Evolutionary conservation across 1,140 invertebrate genomes (phyloP), one percentile per base, ranked within the genome.

Genomic region (Muscidifurax raptorellus): DNA sequence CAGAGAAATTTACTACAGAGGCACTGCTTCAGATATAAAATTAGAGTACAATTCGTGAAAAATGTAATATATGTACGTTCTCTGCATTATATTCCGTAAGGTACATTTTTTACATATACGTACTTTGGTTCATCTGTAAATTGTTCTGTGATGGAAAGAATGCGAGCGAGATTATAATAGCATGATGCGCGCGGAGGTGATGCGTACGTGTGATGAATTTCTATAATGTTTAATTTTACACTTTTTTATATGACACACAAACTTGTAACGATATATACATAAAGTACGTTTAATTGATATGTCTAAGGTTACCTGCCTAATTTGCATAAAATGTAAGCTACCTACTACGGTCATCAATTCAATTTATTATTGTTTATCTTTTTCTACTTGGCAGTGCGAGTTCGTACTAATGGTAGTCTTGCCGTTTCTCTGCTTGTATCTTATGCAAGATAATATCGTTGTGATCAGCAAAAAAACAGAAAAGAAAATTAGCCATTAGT

Each of bases 241-340:
- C 69, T 82, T 82, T 40, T 82, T 82, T 82, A 72, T 82, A 80
- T 25, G 32, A 80, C 27, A 69, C 64, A 40, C 72, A 66, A 30
- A 77, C 30, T 59, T 76, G n/a, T 52, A 76, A 76, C 25, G 10
- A 47, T 76, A 44, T 59, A 69, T 18, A 59, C 18, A 12, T 69
- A 30, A 69, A 69, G 15, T 30, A 78, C 22, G 15, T 36, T 79
- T 66, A 66, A 79, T 79, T 74, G 71, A 40, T 28, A 18, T 10
- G 22, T 30, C 64, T 66, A 40, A 79, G 32, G 2, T 30, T 59
- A 25, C 66, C 28, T 79, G 77, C 27, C 15, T 77, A 77, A 59
- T 77, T 77, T 77, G 52, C 52, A 18, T 59, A 18, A 64, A 32
- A 47, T 47, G 1, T 40, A 74, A 36, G 18, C 71, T 12, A 72